Conservation (phyloP, 2,888 invertebrate species). For the Vannuccia rotundouncinata region DNA sequence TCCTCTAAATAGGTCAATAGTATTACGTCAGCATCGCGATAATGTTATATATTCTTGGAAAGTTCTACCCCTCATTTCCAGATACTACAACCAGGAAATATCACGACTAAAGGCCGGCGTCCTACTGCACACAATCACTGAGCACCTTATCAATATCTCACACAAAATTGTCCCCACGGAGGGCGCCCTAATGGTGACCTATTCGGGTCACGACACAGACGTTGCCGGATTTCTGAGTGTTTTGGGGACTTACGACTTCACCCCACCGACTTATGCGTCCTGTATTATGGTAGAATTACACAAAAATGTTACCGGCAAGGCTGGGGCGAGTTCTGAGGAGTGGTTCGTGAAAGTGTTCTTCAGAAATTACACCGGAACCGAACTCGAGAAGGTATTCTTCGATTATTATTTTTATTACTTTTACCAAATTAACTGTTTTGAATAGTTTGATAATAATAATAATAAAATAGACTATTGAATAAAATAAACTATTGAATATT, state of each 20-base stretch:
- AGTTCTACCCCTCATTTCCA: background rate
- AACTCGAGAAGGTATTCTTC: background rate
- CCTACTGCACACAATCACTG: background rate
- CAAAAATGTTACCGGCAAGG: background rate
- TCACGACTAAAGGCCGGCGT: slow-evolving; percentile 14
- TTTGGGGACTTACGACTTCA: slow-evolving; percentile 22
- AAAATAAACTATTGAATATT: no score
- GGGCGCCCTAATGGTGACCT: background rate
- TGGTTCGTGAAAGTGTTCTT: background rate
- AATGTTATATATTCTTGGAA: no score
- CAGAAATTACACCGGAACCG: background rate
- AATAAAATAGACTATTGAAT: no score
- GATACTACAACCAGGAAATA: slow-evolving; percentile 9
- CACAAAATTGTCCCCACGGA: background rate
- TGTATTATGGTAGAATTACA: slow-evolving; percentile 30
- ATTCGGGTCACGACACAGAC: slow-evolving; percentile 36
- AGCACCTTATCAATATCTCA: background rate
- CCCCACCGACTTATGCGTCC: slow-evolving; percentile 31
- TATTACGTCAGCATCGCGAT: no score
- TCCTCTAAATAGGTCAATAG: no score
- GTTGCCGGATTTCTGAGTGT: slow-evolving; percentile 22
- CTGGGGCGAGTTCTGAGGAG: background rate
- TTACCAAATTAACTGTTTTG: background rate
- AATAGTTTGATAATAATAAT: no score
- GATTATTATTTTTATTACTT: background rate